A percentile compares a stretch with the other conserved stretches of the same genome.
Conservation (phyloP, 1,140 invertebrate genomes). For the Mamestra configurata region DNA sequence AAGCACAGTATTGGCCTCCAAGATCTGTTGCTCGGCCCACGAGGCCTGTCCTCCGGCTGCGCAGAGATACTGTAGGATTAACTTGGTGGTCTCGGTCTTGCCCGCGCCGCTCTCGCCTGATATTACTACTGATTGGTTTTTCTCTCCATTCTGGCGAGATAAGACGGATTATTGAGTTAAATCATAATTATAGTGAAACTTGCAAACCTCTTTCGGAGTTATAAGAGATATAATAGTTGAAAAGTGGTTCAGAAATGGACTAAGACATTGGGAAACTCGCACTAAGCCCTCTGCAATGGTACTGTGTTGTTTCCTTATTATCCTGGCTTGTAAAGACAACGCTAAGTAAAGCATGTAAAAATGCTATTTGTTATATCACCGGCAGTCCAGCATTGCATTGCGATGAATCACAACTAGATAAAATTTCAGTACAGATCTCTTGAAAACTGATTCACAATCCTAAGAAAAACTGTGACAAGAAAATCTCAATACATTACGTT, state of each 20-base stretch:
- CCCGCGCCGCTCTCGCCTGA: constrained; percentile 99
- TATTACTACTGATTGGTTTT: constrained; percentile 97
- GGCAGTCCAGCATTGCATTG: neutral
- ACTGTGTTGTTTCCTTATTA: too few relatives aligned
- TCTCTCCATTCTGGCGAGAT: constrained; percentile 80
- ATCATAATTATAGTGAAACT: too few relatives aligned
- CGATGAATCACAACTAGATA: constrained; percentile 21
- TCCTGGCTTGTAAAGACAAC: too few relatives aligned
- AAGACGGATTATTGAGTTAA: neutral
- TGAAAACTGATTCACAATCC: constrained; percentile 28
- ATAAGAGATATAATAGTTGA: too few relatives aligned
- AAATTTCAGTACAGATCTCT: constrained; percentile 20
- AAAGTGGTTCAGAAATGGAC: too few relatives aligned
- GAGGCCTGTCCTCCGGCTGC: constrained; percentile 91
- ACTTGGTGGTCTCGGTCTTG: constrained; percentile 98
- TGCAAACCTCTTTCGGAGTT: too few relatives aligned
- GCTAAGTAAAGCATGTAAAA: too few relatives aligned
- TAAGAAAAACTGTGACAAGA: constrained; percentile 27
- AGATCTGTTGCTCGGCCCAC: constrained; percentile 98
- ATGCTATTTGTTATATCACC: too few relatives aligned
- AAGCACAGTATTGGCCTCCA: constrained; percentile 97
- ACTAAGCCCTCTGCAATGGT: too few relatives aligned
- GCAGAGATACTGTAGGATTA: constrained; percentile 98
- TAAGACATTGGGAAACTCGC: too few relatives aligned
- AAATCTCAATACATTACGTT: neutral